phyloP scores from a whole-genome alignment of 2,113 vertebrate genomes.

The Hyla sarda region DNA sequence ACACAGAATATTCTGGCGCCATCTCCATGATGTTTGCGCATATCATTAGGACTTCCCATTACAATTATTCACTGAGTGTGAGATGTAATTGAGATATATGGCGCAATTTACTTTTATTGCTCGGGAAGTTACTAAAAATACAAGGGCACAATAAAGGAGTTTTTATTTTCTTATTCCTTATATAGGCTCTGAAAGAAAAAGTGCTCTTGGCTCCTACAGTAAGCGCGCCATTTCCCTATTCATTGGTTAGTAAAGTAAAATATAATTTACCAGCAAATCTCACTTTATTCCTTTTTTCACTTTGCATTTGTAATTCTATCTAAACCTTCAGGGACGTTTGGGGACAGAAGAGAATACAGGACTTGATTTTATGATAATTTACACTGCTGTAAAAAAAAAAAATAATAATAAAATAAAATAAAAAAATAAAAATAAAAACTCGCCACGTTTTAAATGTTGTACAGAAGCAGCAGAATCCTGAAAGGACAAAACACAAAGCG shows the following conservation, averaged over 20 bases:
- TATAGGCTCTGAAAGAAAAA: slow-evolving; percentile 4
- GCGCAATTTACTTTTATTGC: slow-evolving; percentile 52
- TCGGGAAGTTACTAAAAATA: slow-evolving; percentile 54
- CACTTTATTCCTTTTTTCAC: slow-evolving; percentile 34
- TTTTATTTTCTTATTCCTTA: not conserved
- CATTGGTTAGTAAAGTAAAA: slow-evolving; percentile 27
- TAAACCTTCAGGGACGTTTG: slow-evolving; percentile 30
- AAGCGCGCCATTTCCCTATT: slow-evolving; percentile 26
- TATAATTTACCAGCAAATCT: slow-evolving; percentile 42
- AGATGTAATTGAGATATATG: slow-evolving; percentile 55
- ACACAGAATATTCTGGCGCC: slow-evolving; percentile 9
- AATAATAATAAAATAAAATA: too few species aligned
- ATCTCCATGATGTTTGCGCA: slow-evolving; percentile 47
- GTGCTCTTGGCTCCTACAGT: not conserved
- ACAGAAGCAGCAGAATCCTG: not conserved
- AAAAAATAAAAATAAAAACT: not conserved
- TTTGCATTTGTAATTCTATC: slow-evolving; percentile 29
- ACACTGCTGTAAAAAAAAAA: slow-evolving; percentile 2
- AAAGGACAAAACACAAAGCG: slow-evolving; percentile 36
- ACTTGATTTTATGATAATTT: slow-evolving; percentile 48
- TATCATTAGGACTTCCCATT: slow-evolving; percentile 51
- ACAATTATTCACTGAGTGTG: slow-evolving; percentile 49
- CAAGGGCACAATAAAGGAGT: slow-evolving; percentile 30
- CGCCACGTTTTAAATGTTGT: not conserved
- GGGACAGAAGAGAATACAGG: slow-evolving; percentile 21